Percentiles rank a stretch among this genome's conserved stretches.
These are phyloP conservation scores for Prionailurus viverrinus DNA, from an alignment of 2,113 vertebrate genomes.

Conservation along the genomic window DNA sequence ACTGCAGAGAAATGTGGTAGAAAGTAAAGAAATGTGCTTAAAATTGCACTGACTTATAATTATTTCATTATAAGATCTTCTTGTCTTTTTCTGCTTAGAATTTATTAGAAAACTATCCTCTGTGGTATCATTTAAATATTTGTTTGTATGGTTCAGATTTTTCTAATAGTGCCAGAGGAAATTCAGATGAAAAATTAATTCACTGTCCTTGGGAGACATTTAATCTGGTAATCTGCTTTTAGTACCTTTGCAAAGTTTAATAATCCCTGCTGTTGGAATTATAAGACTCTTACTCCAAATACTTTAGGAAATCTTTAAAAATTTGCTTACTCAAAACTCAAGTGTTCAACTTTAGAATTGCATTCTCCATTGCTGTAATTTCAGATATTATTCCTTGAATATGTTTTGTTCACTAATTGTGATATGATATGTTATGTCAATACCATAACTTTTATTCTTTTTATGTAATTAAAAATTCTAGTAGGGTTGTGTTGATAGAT, in stretches of 20 bases:
- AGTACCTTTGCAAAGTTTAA: slow-evolving; percentile 17
- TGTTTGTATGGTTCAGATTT: slow-evolving; percentile 31
- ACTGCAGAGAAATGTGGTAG: not conserved
- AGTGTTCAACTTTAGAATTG: not conserved
- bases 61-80: not conserved
- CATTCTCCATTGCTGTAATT: not conserved
- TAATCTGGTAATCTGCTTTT: not conserved
- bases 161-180: not conserved
- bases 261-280: not conserved
- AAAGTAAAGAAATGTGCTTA: not conserved
- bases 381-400: not conserved
- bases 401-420: not conserved
- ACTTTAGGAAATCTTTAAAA: slow-evolving; percentile 7
- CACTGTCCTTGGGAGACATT: not conserved
- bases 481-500: not conserved
- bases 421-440: not conserved
- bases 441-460: not conserved
- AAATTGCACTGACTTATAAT: not conserved
- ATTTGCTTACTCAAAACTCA: not conserved
- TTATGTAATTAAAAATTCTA: not conserved
- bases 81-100: not conserved
- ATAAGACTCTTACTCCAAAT: not conserved
- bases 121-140: not conserved
- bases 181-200: slow-evolving; percentile 6
- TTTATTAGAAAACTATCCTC: not conserved